Base-by-base conservation (phyloP, 2,888 invertebrate species). In the Drosophila fungiperda region DNA sequence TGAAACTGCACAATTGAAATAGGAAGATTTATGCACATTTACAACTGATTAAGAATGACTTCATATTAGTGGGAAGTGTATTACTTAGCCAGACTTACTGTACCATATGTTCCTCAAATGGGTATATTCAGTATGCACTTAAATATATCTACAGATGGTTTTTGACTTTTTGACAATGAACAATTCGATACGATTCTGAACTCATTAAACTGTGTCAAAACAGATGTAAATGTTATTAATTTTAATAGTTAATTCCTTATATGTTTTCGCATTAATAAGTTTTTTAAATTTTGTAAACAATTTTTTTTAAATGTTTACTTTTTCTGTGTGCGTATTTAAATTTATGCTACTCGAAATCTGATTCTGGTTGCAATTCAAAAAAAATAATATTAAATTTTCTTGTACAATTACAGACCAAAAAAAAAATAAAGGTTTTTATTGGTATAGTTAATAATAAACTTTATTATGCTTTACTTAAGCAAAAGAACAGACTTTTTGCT, bases 401-500 rank as follows among this genome's bases (percentile, higher is more conserved):
- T 3, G 38, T 40, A n/a, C 17, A 40, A 1, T 40, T 40, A n/a
- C 9, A 40, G 8, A 40, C n/a, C 40, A 40, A 17, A 26, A 23
- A 26, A 23, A 20, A 49, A 50, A 26, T 20, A n/a, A n/a, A 12
- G 15, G n/a, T 35, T 52, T 20, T 20, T 42, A 49, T n/a, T 35
- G n/a, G 29, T 48, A 42, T 61, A 65, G 50, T 70, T 73, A 64
- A 35, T 67, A 63, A 73, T 83, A 74, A 53, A 69, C 63, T 87
- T 78, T 80, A 80, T 82, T 84, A 64, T 42, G 76, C 32, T 62
- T 80, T 76, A 73, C 32, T 83, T 83, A 73, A 80, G 74, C 66
- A 86, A 86, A 80, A 69, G 76, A 83, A 73, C 86, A 87, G 87
- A 87, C 87, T 76, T 82, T 75, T 68, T 49, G 59, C 67, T 78